Base-by-base conservation (phyloP, 2,888 invertebrate genomes). In the Ornithoptera alexandrae region DNA sequence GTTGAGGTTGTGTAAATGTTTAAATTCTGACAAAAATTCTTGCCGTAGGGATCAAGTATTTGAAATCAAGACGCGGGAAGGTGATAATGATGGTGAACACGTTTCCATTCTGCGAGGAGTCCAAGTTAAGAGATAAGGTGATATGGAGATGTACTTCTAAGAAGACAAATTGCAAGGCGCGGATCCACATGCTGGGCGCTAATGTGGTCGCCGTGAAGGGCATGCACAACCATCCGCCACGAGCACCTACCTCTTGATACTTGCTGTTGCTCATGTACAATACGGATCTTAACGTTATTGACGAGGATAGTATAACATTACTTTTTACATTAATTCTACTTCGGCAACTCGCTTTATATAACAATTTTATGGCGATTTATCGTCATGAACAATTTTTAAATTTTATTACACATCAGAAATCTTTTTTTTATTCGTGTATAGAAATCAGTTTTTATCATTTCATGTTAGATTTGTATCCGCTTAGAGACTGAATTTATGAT, bases 61-160 rank as follows among this genome's bases (percentile, higher is more conserved):
- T 93, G 77, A 91, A 91, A 78, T 93, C 93, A 50, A 87, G 93
- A 1, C 92, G 93, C 60, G 93, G 93, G 70, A 93, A 93, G 78
- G 86, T 93, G 65, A 92, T 93, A 74, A 93, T 93, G 93, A 90
- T 93, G 90, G 93, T 93, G 81, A 93, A 93, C 76, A 93, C 93
- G 62, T 93, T 93, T 75, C 93, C 93, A 6, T 93, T 93, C 80
- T 93, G 93, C 77, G 93, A 93, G 78, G 93, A 93, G 81, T 93
- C 93, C 2, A 92, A 92, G 78, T 77, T 93, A 79, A 80, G 92
- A 71, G 92, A 92, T 76, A 93, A 93, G 77, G 92, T 93, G 62
- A 93, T 93, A 73, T 93, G 93, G 93, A 83, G 93, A 63, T 93
- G 93, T 76, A 93, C 93, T 53, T 93, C 93, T 12, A 93, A 93